A percentile compares a stretch with the other conserved stretches of the same genome.
Evolutionary conservation across 2,113 vertebrate genomes (phyloP).

Genomic region (crab-eating macaque (Macaca fascicularis)): T2T-MFA8v1.1 NC_088389.1:120109001-120109500

Average conservation of each 20-base stretch:
- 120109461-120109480: neutral
- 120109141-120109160: neutral
- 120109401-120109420: neutral
- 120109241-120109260: fast-evolving
- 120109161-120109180: neutral
- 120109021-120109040: neutral
- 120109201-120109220: neutral
- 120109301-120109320: neutral
- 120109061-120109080: neutral
- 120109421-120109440: neutral
- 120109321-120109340: neutral
- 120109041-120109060: neutral
- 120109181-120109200: neutral
- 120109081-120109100: neutral
- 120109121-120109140: neutral
- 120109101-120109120: too few relatives aligned
- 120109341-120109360: neutral
- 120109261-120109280: neutral
- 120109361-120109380: neutral
- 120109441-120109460: neutral
- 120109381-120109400: neutral
- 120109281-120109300: neutral
- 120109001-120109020: neutral
- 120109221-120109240: neutral
- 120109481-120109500: neutral